phyloP scores from a whole-genome alignment of 2,113 vertebrate species.

The Pica pica region DNA sequence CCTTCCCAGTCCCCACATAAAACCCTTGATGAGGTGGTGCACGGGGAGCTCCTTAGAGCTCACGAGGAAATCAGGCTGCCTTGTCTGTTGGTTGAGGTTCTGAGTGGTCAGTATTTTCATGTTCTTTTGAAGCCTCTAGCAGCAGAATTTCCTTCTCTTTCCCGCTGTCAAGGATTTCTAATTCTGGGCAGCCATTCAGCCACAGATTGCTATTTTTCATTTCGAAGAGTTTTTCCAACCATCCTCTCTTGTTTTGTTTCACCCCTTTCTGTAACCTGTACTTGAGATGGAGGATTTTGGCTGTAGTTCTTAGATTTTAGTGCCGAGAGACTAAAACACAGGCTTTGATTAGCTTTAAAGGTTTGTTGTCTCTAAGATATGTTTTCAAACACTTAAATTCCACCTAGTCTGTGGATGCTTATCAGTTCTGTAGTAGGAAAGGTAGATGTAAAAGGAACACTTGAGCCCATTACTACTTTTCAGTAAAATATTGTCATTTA shows the following conservation, averaged over 20 bases:
- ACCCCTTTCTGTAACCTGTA: not conserved
- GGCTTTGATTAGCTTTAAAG: not conserved
- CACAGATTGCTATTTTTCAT: not conserved
- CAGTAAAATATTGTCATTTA: not conserved
- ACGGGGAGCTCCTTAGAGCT: not conserved
- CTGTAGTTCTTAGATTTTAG: not conserved
- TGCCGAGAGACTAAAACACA: not conserved
- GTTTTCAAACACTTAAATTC: not conserved
- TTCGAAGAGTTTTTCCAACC: not conserved
- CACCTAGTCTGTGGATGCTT: not conserved
- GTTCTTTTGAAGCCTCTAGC: not conserved
- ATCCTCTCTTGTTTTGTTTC: not conserved
- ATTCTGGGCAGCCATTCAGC: not conserved
- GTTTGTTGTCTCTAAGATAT: not conserved
- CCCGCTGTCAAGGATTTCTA: not conserved
- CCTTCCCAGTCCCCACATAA: not conserved
- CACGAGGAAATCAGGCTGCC: not conserved
- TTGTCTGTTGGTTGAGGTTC: rapidly evolving
- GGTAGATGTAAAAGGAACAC: not conserved
- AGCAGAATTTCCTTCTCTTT: not conserved
- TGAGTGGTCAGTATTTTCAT: not conserved
- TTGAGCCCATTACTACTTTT: not conserved
- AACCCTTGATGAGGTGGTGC: not conserved
- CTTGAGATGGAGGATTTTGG: not conserved
- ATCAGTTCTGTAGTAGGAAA: not conserved